phyloP scores from a whole-genome alignment of 2,113 vertebrate genomes.

The Dinomys branickii region DNA sequence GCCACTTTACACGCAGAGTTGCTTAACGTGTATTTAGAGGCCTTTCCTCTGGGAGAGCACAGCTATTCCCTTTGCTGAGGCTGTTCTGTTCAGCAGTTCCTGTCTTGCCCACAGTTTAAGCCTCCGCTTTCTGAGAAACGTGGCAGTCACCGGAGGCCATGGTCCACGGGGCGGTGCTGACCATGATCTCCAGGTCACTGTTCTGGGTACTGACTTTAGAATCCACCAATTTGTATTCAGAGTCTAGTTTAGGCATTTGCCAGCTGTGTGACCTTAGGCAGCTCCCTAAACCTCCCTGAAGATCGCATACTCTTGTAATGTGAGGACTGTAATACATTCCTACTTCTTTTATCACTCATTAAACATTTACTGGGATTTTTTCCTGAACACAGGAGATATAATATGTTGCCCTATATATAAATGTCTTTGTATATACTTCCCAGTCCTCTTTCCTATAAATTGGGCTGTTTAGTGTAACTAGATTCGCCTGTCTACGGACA shows the following conservation, averaged over 20 bases:
- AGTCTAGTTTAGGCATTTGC: accelerated
- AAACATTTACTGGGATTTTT: neutral
- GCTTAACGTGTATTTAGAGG: neutral
- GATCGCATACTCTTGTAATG: neutral
- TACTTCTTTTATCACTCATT: neutral
- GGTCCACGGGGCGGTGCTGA: neutral
- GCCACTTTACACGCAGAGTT: neutral
- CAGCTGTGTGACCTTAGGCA: neutral
- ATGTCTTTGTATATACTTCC: neutral
- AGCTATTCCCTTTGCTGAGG: neutral
- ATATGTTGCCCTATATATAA: neutral
- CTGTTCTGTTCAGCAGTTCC: accelerated
- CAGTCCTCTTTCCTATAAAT: neutral
- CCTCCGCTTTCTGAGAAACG: neutral
- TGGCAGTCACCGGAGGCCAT: accelerated
- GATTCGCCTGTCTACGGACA: neutral
- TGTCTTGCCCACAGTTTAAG: neutral
- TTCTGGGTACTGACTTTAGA: neutral
- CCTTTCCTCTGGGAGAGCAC: neutral
- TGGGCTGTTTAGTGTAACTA: neutral
- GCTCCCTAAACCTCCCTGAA: neutral
- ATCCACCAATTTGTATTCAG: neutral
- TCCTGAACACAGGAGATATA: neutral
- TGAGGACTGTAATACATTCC: neutral
- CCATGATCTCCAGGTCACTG: neutral